Evolutionary conservation across 23 tunicate species (phyloP).

Genomic region (Phallusia fumigata): DNA sequence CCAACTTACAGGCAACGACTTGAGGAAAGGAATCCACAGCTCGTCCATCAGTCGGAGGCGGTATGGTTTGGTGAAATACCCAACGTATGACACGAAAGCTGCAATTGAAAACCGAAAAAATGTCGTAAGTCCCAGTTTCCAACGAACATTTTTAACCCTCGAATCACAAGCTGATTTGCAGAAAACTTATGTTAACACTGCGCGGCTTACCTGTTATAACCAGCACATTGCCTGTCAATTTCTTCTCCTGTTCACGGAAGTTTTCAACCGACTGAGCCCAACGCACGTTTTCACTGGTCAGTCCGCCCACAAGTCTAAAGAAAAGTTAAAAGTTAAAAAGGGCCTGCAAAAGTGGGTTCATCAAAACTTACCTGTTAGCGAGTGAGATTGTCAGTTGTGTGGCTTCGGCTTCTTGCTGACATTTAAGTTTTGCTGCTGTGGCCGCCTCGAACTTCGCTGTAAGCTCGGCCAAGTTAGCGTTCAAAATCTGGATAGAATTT

Average conservation of each 20-base stretch:
- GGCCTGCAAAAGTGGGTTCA: background rate
- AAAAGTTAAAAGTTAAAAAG: background rate
- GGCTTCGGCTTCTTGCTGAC: constrained; percentile 97
- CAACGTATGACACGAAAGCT: constrained; percentile 93
- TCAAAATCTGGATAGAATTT: constrained; percentile 50
- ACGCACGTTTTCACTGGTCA: constrained; percentile 91
- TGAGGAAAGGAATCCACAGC: constrained; percentile 88
- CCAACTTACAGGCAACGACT: constrained; percentile 60
- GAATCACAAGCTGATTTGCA: no score
- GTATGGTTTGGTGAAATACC: constrained; percentile 94
- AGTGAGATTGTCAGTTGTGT: constrained; percentile 87
- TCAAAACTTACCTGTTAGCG: constrained; percentile 75
- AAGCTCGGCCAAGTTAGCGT: constrained; percentile 79
- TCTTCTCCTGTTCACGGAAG: constrained; percentile 83
- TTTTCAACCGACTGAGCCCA: constrained; percentile 94
- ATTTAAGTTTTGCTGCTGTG: constrained; percentile 93
- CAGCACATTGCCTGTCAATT: constrained; percentile 83
- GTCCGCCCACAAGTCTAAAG: constrained; percentile 85
- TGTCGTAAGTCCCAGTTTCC: no score
- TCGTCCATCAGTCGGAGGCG: constrained; percentile 81
- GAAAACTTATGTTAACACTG: background rate
- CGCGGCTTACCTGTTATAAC: constrained; percentile 63
- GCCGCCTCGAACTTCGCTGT: constrained; percentile 95
- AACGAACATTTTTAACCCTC: no score
- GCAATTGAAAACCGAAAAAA: background rate